Conservation (phyloP, 2,797 vertebrate genomes). For the Orientallactaga sibirica region DNA sequence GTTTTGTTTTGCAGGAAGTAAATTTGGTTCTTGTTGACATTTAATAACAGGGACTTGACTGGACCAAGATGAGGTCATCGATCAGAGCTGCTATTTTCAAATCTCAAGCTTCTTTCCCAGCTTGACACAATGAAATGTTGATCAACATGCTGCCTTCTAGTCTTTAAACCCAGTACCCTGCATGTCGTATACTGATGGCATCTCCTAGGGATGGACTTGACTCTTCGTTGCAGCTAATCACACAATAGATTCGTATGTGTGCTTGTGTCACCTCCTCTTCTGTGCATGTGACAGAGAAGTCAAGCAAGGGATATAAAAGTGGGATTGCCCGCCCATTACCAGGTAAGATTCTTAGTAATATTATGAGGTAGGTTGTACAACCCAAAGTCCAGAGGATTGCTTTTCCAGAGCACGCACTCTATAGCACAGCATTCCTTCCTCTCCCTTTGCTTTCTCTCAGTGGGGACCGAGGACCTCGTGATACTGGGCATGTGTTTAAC, state of each 20-base stretch:
- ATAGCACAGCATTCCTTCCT: neutral
- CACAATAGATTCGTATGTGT: neutral
- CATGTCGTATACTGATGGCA: conserved; percentile 72
- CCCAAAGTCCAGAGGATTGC: neutral
- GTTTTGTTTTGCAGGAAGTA: conserved; percentile 30
- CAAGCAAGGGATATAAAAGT: neutral
- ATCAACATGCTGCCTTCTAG: conserved; percentile 56
- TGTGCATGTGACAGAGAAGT: neutral
- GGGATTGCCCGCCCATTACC: neutral
- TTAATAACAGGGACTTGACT: conserved; percentile 18
- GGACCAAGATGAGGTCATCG: conserved; percentile 49
- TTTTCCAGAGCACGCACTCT: neutral
- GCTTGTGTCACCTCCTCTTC: neutral
- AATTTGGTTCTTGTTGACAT: conserved; percentile 47
- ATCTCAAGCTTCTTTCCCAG: conserved; percentile 61
- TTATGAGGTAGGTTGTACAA: neutral
- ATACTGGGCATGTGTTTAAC: neutral
- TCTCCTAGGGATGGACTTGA: conserved; percentile 77
- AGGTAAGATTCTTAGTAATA: neutral
- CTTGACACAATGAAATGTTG: conserved; percentile 29
- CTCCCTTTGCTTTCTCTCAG: neutral
- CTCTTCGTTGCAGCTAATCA: conserved; percentile 66
- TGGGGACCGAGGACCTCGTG: neutral
- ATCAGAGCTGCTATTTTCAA: conserved; percentile 63
- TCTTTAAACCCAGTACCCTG: conserved; percentile 79